Conservation (phyloP, 64 coral and sea anemone species). For the Hydrozoanthus tunicans region DNA sequence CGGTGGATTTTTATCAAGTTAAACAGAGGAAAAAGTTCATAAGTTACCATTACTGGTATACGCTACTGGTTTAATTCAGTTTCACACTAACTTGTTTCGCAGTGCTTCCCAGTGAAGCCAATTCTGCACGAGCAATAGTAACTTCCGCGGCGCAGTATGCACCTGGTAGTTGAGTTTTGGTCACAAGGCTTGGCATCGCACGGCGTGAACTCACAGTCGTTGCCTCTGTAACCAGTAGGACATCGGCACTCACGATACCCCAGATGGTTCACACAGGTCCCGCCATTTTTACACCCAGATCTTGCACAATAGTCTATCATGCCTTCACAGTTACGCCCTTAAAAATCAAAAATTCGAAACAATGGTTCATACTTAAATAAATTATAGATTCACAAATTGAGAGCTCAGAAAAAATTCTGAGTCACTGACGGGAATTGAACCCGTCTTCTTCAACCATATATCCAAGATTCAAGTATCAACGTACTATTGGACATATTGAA, state of each 20-base stretch:
- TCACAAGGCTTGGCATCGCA: constrained; percentile 75
- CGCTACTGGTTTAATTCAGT: background rate
- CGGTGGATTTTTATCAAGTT: too few species aligned
- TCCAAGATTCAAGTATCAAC: too few species aligned
- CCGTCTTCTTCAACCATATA: too few species aligned
- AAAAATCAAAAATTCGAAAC: background rate
- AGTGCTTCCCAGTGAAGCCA: constrained; percentile 74
- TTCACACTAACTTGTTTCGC: constrained; percentile 72
- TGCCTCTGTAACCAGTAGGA: constrained; percentile 71
- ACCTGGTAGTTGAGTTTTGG: constrained; percentile 43
- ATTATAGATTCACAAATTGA: too few species aligned
- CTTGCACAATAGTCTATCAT: constrained; percentile 83
- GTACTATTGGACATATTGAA: too few species aligned
- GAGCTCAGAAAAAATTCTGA: too few species aligned
- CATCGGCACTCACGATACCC: constrained; percentile 64
- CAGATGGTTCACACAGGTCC: constrained; percentile 77
- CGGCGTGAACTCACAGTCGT: constrained; percentile 69
- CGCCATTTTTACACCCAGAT: constrained; percentile 62
- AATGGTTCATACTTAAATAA: background rate
- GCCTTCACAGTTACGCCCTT: constrained; percentile 70
- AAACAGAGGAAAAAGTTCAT: too few species aligned
- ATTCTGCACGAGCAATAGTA: constrained; percentile 63
- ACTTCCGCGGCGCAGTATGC: background rate
- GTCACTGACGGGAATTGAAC: too few species aligned
- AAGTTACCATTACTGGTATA: too few species aligned